A percentile compares a stretch with the other conserved stretches of the same genome.
phyloP scores from a whole-genome alignment of 2,888 invertebrate genomes.

The Pandemis corylana region DNA sequence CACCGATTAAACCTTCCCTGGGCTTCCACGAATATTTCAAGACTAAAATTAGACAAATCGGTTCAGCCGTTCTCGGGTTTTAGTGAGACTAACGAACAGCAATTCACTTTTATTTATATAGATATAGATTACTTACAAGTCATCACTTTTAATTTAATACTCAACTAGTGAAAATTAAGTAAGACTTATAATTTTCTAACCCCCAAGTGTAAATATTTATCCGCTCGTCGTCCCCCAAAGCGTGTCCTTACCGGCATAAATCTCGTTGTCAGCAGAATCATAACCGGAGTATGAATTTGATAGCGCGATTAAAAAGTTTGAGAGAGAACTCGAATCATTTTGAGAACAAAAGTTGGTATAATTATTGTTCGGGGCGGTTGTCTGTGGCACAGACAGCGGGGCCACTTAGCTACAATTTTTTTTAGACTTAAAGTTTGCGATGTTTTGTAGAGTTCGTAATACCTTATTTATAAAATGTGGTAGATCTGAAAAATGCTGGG shows the following conservation, averaged over 20 bases:
- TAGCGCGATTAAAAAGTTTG: conserved; percentile 39
- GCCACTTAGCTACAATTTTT: background rate
- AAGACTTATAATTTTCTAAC: too few species aligned
- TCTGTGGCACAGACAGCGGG: conserved; percentile 14
- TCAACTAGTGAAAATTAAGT: background rate
- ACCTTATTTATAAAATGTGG: too few species aligned
- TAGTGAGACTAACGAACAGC: too few species aligned
- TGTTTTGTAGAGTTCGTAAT: too few species aligned
- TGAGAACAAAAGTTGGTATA: conserved; percentile 32
- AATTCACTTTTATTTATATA: too few species aligned
- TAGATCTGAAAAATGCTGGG: too few species aligned
- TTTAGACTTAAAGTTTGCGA: too few species aligned
- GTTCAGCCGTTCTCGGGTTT: too few species aligned
- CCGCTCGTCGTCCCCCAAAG: background rate
- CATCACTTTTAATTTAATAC: background rate
- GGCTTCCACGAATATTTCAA: too few species aligned
- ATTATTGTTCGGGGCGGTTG: conserved; percentile 33
- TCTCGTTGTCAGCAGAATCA: conserved; percentile 16
- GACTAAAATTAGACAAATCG: too few species aligned
- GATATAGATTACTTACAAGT: too few species aligned
- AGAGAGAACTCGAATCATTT: conserved; percentile 18
- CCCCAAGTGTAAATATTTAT: background rate
- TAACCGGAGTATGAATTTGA: conserved; percentile 28
- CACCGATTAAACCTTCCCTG: too few species aligned
- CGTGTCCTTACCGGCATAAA: conserved; percentile 4